Conservation (phyloP, 2,113 vertebrate species). For the Pseudopipra pipra region DNA sequence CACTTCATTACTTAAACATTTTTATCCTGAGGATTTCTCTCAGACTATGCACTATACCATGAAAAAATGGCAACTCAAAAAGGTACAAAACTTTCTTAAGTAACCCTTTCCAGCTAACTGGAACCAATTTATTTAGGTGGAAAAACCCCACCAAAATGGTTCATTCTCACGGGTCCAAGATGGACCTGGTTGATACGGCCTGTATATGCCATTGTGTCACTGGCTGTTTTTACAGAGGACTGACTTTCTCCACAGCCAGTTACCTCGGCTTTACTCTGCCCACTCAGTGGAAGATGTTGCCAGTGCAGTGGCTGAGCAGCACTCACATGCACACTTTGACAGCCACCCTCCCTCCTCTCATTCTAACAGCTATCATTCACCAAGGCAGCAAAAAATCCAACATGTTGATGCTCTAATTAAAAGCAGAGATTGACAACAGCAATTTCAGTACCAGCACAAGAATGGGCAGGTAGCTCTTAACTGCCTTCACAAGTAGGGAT, state of each 20-base stretch:
- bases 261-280: background rate
- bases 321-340: background rate
- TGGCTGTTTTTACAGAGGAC: background rate
- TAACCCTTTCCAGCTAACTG: background rate
- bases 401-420: background rate
- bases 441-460: background rate
- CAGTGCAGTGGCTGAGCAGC: background rate
- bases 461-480: fast-evolving
- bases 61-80: background rate
- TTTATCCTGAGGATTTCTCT: background rate
- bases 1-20: background rate
- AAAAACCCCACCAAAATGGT: background rate
- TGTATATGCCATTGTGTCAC: background rate
- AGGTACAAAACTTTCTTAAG: background rate
- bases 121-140: background rate
- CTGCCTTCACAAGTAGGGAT: fast-evolving
- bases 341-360: background rate
- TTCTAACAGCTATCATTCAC: background rate
- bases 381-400: background rate
- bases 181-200: background rate
- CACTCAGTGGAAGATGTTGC: background rate
- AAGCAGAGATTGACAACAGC: background rate
- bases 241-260: background rate
- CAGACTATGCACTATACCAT: background rate
- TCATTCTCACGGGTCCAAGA: background rate